Evolutionary conservation across 37 sponge, comb jelly and placozoan genomes (phyloP), one percentile per base, ranked within the genome.

Genomic region (Halisarca cf. caerulea): DNA sequence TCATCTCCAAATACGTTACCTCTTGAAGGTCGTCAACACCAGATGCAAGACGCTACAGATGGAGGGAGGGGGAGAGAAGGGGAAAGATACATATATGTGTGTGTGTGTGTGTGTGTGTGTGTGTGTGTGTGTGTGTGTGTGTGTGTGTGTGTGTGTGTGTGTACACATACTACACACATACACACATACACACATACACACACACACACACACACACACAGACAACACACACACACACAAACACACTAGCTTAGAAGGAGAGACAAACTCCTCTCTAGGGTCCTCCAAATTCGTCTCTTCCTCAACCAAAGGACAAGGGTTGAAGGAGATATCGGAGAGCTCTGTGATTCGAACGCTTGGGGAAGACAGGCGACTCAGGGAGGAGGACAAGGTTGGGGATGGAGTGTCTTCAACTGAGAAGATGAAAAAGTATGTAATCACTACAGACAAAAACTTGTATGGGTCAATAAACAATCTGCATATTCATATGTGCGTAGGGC

Each of bases 271-370:
- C 27, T 85, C 80, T 7, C 51, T 59, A 11, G 33, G 21, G 11
- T 30, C 61, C 38, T 59, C 43, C 9, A n/a, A 36, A 55, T 44
- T 4, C 32, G 24, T 23, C 15, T 17, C 39, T 14, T 37, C 41
- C 11, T 20, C 9, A 33, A 30, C 66, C 30, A 45, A 20, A 73
- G 90, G 17, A 39, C 45, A 1, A 70, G 90, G 82, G 74, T 90
- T 23, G 23, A 45, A 0, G 27, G 42, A 45, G 61, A 24, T 11
- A 21, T 74, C 54, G 27, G 38, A 44, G 81, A 44, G 28, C 45
- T 85, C 89, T 20, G 90, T 82, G 61, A 90, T 75, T 28, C 47
- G 79, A 24, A 90, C 69, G 55, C 90, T 90, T 36, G 90, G 82
- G 38, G 90, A 90, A 53, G 85, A 86, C 15, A 90, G 86, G 17